Evolutionary conservation across 2,797 vertebrate genomes (phyloP).

Genomic region (Lacerta bilineata): DNA sequence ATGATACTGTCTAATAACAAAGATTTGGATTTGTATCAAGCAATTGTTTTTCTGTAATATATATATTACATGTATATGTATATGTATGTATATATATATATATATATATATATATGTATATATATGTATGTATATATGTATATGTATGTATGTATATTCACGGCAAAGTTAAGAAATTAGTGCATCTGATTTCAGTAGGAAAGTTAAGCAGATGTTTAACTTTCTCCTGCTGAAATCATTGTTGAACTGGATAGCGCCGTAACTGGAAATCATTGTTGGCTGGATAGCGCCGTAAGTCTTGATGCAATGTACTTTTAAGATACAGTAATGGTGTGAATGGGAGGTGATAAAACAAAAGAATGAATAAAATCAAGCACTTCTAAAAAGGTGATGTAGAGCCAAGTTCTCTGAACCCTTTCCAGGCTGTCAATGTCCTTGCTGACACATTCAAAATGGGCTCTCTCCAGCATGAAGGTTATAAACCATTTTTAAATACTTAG

Average conservation of each 20-base stretch:
- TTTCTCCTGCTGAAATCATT: background rate
- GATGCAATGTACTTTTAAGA: background rate
- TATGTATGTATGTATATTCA: too few species aligned
- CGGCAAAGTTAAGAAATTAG: background rate
- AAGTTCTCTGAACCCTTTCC: background rate
- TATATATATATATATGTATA: background rate
- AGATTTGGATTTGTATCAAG: background rate
- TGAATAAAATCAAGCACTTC: background rate
- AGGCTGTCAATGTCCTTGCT: background rate
- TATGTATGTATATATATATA: background rate
- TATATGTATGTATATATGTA: too few species aligned
- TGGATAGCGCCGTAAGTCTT: too few species aligned
- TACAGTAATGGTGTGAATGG: background rate
- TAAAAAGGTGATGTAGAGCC: background rate
- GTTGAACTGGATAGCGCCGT: background rate
- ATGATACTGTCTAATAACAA: background rate
- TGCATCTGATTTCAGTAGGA: background rate
- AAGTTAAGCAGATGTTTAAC: background rate
- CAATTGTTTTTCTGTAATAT: background rate
- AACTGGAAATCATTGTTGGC: background rate
- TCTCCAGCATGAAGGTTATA: slow-evolving; percentile 20
- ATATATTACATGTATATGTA: too few species aligned
- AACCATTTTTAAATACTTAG: slow-evolving; percentile 41
- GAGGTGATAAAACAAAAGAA: background rate
- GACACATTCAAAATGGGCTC: background rate